phyloP scores from a whole-genome alignment of 2,113 vertebrate species.

The Clarias batrachus region DNA sequence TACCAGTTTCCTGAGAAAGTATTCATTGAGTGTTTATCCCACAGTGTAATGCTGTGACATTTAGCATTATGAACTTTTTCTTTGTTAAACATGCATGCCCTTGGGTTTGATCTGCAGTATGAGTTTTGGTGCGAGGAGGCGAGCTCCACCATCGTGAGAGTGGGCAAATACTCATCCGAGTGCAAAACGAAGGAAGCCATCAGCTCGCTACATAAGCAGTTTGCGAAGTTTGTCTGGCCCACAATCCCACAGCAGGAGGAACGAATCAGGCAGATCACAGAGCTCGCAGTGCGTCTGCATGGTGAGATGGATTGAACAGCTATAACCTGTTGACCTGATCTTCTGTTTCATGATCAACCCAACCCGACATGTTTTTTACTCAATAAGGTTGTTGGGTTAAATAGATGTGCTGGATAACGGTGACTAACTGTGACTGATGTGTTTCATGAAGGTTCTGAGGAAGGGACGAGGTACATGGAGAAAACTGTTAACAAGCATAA shows the following conservation, averaged over 20 bases:
- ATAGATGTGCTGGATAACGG: background rate
- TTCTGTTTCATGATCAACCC: background rate
- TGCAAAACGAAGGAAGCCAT: slow-evolving; percentile 83
- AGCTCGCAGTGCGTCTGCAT: slow-evolving; percentile 78
- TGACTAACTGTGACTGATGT: background rate
- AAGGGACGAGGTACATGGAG: slow-evolving; percentile 82
- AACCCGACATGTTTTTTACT: background rate
- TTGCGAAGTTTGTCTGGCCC: slow-evolving; percentile 85
- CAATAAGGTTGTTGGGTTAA: background rate
- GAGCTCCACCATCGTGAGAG: slow-evolving; percentile 81
- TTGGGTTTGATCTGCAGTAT: slow-evolving; percentile 69
- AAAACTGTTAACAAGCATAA: slow-evolving; percentile 80
- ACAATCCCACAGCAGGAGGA: slow-evolving; percentile 84
- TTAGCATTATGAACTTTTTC: too few relatives aligned
- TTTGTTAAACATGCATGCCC: background rate
- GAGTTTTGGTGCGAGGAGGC: slow-evolving; percentile 89
- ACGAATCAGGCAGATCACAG: slow-evolving; percentile 78
- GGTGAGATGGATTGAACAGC: slow-evolving; percentile 69
- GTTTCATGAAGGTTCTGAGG: slow-evolving; percentile 76
- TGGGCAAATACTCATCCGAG: slow-evolving; percentile 80
- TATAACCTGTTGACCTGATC: background rate
- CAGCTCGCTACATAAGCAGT: slow-evolving; percentile 81
- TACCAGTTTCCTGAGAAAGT: background rate
- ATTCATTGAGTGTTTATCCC: background rate
- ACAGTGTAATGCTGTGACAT: background rate